Evolutionary conservation across 2,113 vertebrate species (phyloP).

Genomic region (Athene cunicularia): DNA sequence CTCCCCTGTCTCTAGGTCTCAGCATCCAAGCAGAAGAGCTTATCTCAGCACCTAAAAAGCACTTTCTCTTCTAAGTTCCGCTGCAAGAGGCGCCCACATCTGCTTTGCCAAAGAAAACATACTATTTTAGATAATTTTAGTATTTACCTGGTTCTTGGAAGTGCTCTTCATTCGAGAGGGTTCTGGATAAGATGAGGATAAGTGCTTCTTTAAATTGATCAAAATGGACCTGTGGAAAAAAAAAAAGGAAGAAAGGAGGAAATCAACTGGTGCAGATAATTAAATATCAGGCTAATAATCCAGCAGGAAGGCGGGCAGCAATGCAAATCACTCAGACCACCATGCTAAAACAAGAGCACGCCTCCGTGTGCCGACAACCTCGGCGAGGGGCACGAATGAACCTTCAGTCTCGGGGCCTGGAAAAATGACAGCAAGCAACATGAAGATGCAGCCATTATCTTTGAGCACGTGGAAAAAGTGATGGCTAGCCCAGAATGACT

Average conservation of each 20-base stretch:
- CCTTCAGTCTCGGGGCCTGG: not conserved
- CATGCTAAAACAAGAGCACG: accelerated
- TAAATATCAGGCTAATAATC: not conserved
- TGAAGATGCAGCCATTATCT: accelerated
- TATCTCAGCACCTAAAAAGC: not conserved
- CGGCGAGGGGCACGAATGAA: accelerated
- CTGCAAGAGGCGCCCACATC: not conserved
- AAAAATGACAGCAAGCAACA: not conserved
- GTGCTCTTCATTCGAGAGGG: conserved; percentile 76
- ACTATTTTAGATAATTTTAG: accelerated
- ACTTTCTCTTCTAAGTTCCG: not conserved
- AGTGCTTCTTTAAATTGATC: conserved; percentile 94
- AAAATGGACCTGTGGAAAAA: conserved; percentile 86
- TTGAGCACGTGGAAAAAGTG: accelerated
- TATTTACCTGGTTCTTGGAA: conserved; percentile 83
- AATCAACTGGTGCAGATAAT: not conserved
- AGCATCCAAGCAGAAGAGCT: not conserved
- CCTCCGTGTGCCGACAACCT: not conserved
- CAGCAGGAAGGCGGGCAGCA: not conserved
- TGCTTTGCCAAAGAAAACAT: not conserved
- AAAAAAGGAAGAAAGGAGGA: not conserved
- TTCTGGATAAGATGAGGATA: conserved; percentile 87
- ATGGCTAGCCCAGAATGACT: accelerated
- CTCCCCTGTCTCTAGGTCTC: not conserved
- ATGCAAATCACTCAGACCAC: not conserved